A percentile compares a stretch with the other conserved stretches of the same genome.
Conservation (phyloP, 2,888 invertebrate species). For the Nomada ferruginata region DNA sequence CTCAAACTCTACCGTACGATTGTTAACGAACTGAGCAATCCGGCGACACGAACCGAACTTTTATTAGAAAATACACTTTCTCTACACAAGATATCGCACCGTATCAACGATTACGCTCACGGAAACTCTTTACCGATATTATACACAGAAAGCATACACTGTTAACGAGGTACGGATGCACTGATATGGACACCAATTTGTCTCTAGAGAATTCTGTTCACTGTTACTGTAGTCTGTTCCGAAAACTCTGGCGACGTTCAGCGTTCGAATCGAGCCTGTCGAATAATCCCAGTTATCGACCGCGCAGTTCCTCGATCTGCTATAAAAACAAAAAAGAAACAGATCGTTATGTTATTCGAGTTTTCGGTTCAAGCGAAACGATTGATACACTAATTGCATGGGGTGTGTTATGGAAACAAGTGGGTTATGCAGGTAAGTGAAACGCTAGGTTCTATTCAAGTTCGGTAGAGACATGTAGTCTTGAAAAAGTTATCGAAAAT, state of each 20-base stretch:
- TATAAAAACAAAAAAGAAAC: conserved; percentile 27
- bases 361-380: neutral
- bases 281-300: conserved; percentile 38
- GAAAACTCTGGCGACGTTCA: conserved; percentile 25
- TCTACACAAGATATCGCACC: neutral
- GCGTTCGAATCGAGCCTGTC: conserved; percentile 34
- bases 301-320: conserved; percentile 29
- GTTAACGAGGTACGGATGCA: conserved; percentile 46
- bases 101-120: conserved; percentile 14
- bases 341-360: conserved; percentile 2
- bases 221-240: neutral
- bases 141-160: conserved; percentile 49
- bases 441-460: too few relatives aligned
- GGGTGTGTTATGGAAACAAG: too few relatives aligned
- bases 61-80: neutral
- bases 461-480: too few relatives aligned
- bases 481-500: too few relatives aligned
- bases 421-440: too few relatives aligned
- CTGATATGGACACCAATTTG: conserved; percentile 26
- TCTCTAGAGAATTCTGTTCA: conserved; percentile 8
- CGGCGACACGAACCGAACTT: neutral
- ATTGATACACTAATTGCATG: neutral
- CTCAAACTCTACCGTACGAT: conserved; percentile 67
- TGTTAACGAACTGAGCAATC: conserved; percentile 38
- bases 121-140: neutral